Evolutionary conservation across 2,113 vertebrate species (phyloP).

Genomic region (Diadophis punctatus): DNA sequence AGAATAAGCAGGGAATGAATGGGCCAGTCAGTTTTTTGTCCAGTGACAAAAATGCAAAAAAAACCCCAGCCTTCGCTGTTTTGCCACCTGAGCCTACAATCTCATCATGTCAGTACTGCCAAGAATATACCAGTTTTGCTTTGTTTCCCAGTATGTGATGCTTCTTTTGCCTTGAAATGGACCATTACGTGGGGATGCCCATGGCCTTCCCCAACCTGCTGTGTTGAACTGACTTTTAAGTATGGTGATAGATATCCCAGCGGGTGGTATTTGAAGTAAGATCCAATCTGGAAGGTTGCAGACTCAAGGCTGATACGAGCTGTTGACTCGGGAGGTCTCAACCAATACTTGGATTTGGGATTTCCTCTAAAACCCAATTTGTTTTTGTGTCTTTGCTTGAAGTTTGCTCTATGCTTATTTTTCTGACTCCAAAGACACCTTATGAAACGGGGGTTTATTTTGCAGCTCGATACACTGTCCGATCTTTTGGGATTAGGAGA

Average conservation of each 20-base stretch:
- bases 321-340: neutral
- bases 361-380: neutral
- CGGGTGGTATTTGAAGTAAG: neutral
- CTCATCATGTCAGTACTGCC: neutral
- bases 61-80: neutral
- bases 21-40: neutral
- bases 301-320: no score
- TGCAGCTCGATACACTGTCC: conserved; percentile 92
- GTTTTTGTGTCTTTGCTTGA: neutral
- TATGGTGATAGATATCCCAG: neutral
- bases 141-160: neutral
- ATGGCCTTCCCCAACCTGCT: neutral
- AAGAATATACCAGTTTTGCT: neutral
- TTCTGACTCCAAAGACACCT: no score
- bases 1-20: neutral
- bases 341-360: neutral
- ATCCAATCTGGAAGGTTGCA: neutral
- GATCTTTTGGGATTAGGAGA: conserved; percentile 95
- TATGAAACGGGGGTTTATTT: neutral
- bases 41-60: neutral
- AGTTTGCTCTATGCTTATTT: neutral
- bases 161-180: neutral
- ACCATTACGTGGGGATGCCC: neutral
- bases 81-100: neutral
- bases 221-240: neutral